Base-by-base conservation (phyloP, 2,113 vertebrate species). In the Mormyrus iriodes region DNA sequence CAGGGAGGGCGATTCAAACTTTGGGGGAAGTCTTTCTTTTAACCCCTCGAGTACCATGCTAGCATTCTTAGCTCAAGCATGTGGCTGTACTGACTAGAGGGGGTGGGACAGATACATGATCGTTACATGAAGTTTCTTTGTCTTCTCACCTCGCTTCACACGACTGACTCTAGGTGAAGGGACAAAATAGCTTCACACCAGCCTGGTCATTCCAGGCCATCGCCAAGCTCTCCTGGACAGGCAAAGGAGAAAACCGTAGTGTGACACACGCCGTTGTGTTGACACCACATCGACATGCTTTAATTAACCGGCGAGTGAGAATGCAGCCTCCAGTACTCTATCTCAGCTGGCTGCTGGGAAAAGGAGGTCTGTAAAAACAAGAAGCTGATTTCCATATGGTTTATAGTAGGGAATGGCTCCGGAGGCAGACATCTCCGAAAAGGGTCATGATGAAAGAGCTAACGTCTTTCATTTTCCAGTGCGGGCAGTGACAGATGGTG, bases 21-120 rank as follows among this genome's bases (percentile, higher is more conserved):
- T 91, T 89, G 79, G 27, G 17, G 86, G 85, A 89, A 55, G 27
- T 79, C 88, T 88, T 89, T n/a, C 39, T 90, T 90, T 91, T 85
- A 93, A 92, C 89, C 88, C 89, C 55, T 89, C 73, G 10, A 1
- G n/a, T n/a, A 76, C 88, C 55, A 65, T 89, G 48, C 51, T 83
- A 19, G 31, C 7, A n/a, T 31, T 35, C 85, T 55, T n/a, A 55
- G 27, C 21, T 42, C 4, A 8, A 35, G 69, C 39, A 39, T 17
- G 15, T 39, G 4, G 27, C 31, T 39, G 69, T 13, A 76, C 31
- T 39, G 15, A 17, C 69, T 17, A n/a, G n/a, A 19, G 73, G 31
- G 31, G 61, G 27, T 69, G n/a, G 61, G 44, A 51, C 19, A 84
- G n/a, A n/a, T n/a, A 27, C 3, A 6, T 15, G 10, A 51, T 21